A percentile compares a stretch with the other conserved stretches of the same genome.
Conservation (phyloP, 2,888 invertebrate species). For the Plebejus melissa region DNA sequence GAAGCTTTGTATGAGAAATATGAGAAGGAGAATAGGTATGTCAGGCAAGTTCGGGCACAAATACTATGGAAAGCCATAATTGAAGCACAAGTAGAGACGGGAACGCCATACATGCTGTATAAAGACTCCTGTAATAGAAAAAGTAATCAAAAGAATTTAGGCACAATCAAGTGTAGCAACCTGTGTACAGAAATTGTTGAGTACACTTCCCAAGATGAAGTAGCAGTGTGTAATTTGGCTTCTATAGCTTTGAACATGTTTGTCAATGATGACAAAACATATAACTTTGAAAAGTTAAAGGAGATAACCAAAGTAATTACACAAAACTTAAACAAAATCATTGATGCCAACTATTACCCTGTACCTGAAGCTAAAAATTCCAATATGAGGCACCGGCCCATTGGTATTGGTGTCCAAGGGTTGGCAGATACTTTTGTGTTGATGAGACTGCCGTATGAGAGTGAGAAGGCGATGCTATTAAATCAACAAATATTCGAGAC, state of each 20-base stretch:
- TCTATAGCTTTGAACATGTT: constrained; percentile 98
- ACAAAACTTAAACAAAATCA: constrained; percentile 96
- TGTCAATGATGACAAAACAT: constrained; percentile 87
- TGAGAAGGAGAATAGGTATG: constrained; percentile 87
- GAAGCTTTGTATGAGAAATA: constrained; percentile 92
- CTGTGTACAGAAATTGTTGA: constrained; percentile 98
- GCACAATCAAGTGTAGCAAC: constrained; percentile 98
- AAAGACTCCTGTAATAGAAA: constrained; percentile 98
- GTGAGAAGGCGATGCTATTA: constrained; percentile 88
- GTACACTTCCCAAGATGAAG: constrained; percentile 94
- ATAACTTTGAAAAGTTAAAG: constrained; percentile 92
- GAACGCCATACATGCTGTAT: constrained; percentile 98
- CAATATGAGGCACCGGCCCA: constrained; percentile 91
- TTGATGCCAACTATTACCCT: constrained; percentile 98
- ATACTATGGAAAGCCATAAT: constrained; percentile 96
- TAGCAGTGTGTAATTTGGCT: constrained; percentile 98
- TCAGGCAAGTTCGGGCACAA: constrained; percentile 88
- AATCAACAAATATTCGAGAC: constrained; percentile 99
- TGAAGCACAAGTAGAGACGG: constrained; percentile 97
- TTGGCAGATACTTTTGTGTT: constrained; percentile 97
- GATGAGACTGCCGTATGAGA: constrained; percentile 96
- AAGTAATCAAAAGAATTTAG: constrained; percentile 98
- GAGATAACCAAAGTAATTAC: constrained; percentile 93
- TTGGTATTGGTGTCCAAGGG: constrained; percentile 97
- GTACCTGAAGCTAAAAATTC: constrained; percentile 92